Conservation (phyloP, 2,113 vertebrate genomes). For the Macquaria australasica region DNA sequence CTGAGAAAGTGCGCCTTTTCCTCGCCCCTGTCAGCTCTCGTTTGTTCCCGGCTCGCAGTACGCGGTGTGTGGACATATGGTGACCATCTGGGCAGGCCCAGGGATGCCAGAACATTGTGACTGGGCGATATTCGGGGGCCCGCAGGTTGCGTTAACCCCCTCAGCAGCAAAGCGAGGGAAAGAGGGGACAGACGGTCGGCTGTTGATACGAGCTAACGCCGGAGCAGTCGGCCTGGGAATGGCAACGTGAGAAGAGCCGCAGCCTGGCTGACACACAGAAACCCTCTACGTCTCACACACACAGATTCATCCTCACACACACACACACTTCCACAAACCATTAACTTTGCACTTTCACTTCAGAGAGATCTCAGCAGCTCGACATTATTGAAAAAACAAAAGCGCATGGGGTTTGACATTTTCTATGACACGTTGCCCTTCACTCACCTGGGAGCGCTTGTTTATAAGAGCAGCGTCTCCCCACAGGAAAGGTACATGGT, state of each 20-base stretch:
- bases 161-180: neutral
- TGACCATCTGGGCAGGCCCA: slow-evolving; percentile 76
- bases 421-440: neutral
- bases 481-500: neutral
- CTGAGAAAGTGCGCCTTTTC: slow-evolving; percentile 33
- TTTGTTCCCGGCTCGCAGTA: slow-evolving; percentile 52
- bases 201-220: slow-evolving; percentile 25
- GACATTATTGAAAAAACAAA: slow-evolving; percentile 7
- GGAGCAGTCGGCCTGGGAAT: slow-evolving; percentile 19
- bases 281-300: neutral
- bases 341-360: slow-evolving; percentile 26
- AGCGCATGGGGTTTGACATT: slow-evolving; percentile 28
- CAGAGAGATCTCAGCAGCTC: neutral
- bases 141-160: slow-evolving; percentile 62
- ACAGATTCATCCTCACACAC: neutral
- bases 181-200: slow-evolving; percentile 18
- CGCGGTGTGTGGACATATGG: slow-evolving; percentile 75
- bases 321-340: neutral
- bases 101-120: slow-evolving; percentile 63
- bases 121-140: slow-evolving; percentile 54
- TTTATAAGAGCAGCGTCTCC: slow-evolving; percentile 28
- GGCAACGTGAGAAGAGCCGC: slow-evolving; percentile 17
- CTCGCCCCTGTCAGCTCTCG: slow-evolving; percentile 36
- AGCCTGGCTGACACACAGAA: slow-evolving; percentile 7
- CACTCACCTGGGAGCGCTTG: slow-evolving; percentile 1